A percentile compares a stretch with the other conserved stretches of the same genome.
Conservation (phyloP, 2,113 vertebrate species). For the Ciconia boyciana region DNA sequence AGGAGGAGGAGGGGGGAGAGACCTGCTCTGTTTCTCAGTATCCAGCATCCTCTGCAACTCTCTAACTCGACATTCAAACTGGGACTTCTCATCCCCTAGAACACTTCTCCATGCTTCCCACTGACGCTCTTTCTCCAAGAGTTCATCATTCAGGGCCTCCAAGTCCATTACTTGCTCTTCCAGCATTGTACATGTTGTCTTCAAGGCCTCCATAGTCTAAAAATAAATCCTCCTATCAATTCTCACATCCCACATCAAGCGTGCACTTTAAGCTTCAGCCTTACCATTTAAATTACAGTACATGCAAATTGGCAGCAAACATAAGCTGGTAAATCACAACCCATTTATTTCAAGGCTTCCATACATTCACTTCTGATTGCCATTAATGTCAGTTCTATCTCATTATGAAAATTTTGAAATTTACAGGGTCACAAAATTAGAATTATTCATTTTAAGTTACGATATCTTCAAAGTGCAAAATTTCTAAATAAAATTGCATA, state of each 20-base stretch:
- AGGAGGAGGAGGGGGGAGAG: neutral
- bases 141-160: constrained; percentile 95
- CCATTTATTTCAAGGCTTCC: constrained; percentile 54
- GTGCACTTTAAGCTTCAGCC: constrained; percentile 47
- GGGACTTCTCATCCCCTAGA: constrained; percentile 94
- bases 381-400: neutral
- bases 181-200: constrained; percentile 98
- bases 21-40: constrained; percentile 98
- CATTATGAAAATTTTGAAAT: neutral
- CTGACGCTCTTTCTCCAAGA: constrained; percentile 96
- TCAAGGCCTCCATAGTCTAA: constrained; percentile 97
- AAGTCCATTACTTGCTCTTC: constrained; percentile 97
- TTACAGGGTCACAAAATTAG: neutral
- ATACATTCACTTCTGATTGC: neutral
- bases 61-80: constrained; percentile 91
- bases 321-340: constrained; percentile 11
- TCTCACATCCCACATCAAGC: constrained; percentile 57
- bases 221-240: constrained; percentile 67
- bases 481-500: neutral
- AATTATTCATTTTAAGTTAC: neutral
- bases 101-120: constrained; percentile 95
- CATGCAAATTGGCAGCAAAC: neutral
- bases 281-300: constrained; percentile 25
- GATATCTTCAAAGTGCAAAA: neutral
- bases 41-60: constrained; percentile 95